These are phyloP conservation scores for Drosophila rellima DNA, from an alignment of 2,888 invertebrate genomes.

Conservation along the genomic window DNA sequence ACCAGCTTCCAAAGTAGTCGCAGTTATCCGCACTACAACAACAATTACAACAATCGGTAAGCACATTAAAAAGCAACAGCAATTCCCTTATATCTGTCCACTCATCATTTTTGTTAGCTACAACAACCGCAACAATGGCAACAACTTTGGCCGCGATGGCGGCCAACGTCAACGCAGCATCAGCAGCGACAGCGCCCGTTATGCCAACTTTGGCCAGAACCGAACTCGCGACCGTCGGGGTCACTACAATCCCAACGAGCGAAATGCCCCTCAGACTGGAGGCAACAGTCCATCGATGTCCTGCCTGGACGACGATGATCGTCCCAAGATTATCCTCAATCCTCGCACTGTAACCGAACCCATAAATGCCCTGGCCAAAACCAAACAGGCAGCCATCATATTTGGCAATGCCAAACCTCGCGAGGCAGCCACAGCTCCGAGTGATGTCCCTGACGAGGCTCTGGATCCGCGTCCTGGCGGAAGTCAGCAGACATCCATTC, in stretches of 20 bases:
- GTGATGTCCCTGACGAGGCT: background rate
- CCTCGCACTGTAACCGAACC: constrained; percentile 95
- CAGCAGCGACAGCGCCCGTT: constrained; percentile 74
- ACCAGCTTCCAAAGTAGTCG: constrained; percentile 58
- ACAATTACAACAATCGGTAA: constrained; percentile 49
- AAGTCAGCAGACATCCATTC: constrained; percentile 14
- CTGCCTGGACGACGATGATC: constrained; percentile 87
- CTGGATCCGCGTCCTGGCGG: constrained; percentile 23
- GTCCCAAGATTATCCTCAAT: constrained; percentile 93
- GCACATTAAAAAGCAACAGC: background rate
- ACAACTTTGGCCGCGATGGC: constrained; percentile 53
- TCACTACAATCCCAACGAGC: constrained; percentile 68
- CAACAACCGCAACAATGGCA: constrained; percentile 30
- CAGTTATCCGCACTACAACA: constrained; percentile 55
- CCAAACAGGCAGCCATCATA: constrained; percentile 94
- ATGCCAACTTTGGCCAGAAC: constrained; percentile 81
- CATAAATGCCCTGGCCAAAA: constrained; percentile 93
- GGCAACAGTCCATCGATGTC: constrained; percentile 11
- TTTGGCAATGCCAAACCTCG: constrained; percentile 97
- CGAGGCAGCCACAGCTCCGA: constrained; percentile 85
- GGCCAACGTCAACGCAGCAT: constrained; percentile 61
- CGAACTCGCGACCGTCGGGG: constrained; percentile 72
- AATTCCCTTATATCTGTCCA: background rate
- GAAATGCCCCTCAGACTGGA: background rate
- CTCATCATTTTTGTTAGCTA: background rate